phyloP scores from a whole-genome alignment of 2,888 invertebrate genomes.

The Drosophila sordidula region DNA sequence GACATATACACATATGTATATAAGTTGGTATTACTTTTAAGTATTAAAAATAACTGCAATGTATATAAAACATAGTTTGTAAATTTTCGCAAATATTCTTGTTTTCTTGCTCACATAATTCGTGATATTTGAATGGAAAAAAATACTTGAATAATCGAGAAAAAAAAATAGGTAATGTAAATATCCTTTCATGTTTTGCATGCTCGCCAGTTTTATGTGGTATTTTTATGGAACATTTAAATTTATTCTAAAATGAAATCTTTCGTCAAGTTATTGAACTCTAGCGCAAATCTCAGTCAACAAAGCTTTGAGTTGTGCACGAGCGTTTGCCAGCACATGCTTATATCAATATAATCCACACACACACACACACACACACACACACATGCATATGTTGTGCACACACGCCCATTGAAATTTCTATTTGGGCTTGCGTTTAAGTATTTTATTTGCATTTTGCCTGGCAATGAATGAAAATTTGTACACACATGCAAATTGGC shows the following conservation, averaged over 20 bases:
- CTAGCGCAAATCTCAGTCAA: constrained; percentile 33
- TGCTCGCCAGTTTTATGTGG: not conserved
- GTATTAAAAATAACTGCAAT: no score
- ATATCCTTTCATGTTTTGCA: no score
- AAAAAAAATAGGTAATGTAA: no score
- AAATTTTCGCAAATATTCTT: no score
- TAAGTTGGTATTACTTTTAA: no score
- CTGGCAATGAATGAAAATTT: constrained; percentile 71
- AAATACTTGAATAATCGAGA: no score
- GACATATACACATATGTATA: no score
- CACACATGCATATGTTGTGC: not conserved
- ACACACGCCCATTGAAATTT: constrained; percentile 36
- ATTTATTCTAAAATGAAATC: not conserved
- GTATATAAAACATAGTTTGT: no score
- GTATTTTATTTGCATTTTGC: constrained; percentile 65
- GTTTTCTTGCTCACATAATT: no score
- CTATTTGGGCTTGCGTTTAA: constrained; percentile 57
- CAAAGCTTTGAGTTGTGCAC: constrained; percentile 32
- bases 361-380: constrained; percentile 6
- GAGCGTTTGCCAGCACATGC: constrained; percentile 43
- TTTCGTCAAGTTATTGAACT: constrained; percentile 43
- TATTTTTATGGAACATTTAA: not conserved
- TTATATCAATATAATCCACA: constrained; percentile 49
- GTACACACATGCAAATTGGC: constrained; percentile 63
- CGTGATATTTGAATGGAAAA: no score